Evolutionary conservation across 2,888 invertebrate species (phyloP), one percentile per base, ranked within the genome.

Genomic region (Hemistola chrysoprasaria): DNA sequence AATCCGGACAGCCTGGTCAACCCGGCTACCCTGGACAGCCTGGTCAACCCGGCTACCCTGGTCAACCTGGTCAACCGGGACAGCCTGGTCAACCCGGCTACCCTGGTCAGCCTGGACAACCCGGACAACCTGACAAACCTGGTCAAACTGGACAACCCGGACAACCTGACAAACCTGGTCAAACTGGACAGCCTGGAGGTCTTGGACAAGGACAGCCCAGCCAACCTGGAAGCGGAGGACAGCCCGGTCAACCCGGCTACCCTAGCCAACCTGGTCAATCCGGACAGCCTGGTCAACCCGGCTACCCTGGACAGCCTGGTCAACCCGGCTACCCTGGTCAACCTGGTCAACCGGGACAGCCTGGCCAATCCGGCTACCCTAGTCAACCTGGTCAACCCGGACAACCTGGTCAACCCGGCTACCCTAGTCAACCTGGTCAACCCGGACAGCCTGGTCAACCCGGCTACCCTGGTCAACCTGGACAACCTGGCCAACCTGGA

Each of bases 31-130:
- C n/a, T n/a, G n/a, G n/a, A n/a, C n/a, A n/a, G n/a, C n/a, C n/a
- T n/a, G n/a, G n/a, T n/a, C n/a, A n/a, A n/a, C 48, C 50, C 6
- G 53, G 48, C 1, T 22, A 40, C 7, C 46, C 51, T 20, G 46
- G 47, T 6, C 39, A 43, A 11, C 64, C 71, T 38, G 69, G 66
- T 21, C 43, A 53, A 33, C 60, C 82, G 8, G 56, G 44, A 10
- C 39, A 56, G 1, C 84, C 84, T 35, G 63, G 65, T 1, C 57
- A 62, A 7, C 81, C 80, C 16, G 83, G 71, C 1, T 59, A 66
- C 2, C 81, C 82, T 0, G 88, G 80, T 2, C 80, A 59, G 11
- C 92, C 92, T 8, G 88, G 51, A 0, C 1, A 35, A 0, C 53
- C 59, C 58, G 9, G 26, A 1, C 82, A 73, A 40, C 87, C 69